Base-by-base conservation (phyloP, 2,113 vertebrate genomes). In the Lepisosteus oculatus region DNA sequence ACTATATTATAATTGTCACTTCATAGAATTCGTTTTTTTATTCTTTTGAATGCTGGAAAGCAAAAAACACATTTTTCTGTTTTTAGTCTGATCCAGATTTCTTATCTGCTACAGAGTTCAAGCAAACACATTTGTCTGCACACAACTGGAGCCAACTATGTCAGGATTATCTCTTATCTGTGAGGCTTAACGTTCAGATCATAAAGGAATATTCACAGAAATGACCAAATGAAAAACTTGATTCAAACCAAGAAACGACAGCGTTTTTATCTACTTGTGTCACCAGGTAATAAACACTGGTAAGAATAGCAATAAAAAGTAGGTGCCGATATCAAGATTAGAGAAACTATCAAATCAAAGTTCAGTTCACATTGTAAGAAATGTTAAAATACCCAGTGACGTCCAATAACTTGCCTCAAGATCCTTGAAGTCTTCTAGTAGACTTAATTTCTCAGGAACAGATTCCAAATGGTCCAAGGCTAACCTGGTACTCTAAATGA, bases 381-480 rank as follows among this genome's bases (percentile, higher is more conserved):
- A 57, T 8, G 17, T 45, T 42, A 59, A 51, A 15, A 43, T 56
- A 42, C n/a, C 17, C 55, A 3, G 17, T 51, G 7, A 43, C 41
- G 55, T 43, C 12, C 15, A n/a, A 11, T 44, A 6, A 62, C 87
- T 91, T 63, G 97, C 97, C 87, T 90, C 90, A 45, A 85, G 83
- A 70, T 93, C 90, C 86, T 85, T 95, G 79, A 92, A 91, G 78
- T 93, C 91, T 75, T 97, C 94, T 73, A 95, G 85, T 12, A 95
- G 85, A 86, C 81, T 93, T 47, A 90, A 85, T 80, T 95, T 96
- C 80, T 96, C 95, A 75, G 96, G 95, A 76, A 95, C 88, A 63
- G 94, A 94, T 75, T 99, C 95, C 88, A 97, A 86, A 89, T 96
- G 93, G 74, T 96, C 90, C 83, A 97, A 75, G 68, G 95, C 93